phyloP scores from a whole-genome alignment of 2,797 vertebrate genomes.

The Poecile montanus region DNA sequence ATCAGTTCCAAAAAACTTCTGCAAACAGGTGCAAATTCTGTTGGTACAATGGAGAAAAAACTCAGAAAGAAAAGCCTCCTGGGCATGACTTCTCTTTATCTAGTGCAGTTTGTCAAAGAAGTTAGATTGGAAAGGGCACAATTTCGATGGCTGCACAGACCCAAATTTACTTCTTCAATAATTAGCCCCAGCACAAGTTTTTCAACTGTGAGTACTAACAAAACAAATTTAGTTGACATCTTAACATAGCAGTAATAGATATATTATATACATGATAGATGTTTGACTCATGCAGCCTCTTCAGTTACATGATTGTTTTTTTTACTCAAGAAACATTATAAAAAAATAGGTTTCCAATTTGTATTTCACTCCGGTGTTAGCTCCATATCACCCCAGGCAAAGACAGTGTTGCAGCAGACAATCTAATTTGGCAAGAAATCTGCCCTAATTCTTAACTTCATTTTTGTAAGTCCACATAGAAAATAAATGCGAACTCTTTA shows the following conservation, averaged over 20 bases:
- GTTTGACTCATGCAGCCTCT: slow-evolving; percentile 34
- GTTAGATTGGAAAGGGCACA: slow-evolving; percentile 32
- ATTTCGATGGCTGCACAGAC: slow-evolving; percentile 2
- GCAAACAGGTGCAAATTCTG: slow-evolving; percentile 25
- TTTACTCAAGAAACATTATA: slow-evolving; percentile 61
- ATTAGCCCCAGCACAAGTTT: slow-evolving; percentile 29
- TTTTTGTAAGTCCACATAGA: slow-evolving; percentile 59
- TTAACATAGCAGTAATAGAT: not conserved
- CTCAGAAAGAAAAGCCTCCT: not conserved
- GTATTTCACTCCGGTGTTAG: slow-evolving; percentile 35
- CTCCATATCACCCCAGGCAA: slow-evolving; percentile 37
- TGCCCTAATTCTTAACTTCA: slow-evolving; percentile 46
- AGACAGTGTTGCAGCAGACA: slow-evolving; percentile 49
- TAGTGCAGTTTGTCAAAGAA: slow-evolving; percentile 19
- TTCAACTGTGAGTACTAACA: slow-evolving; percentile 28
- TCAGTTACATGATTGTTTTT: not conserved
- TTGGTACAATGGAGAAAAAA: slow-evolving; percentile 23
- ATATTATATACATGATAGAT: not conserved
- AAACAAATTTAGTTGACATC: slow-evolving; percentile 31
- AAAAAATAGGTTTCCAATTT: slow-evolving; percentile 64
- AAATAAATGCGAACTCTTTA: slow-evolving; percentile 61
- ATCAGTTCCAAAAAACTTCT: slow-evolving; percentile 21
- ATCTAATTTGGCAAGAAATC: slow-evolving; percentile 50
- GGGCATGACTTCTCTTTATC: not conserved
- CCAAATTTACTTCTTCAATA: not conserved